phyloP scores from a whole-genome alignment of 2,888 invertebrate species.

The Thysanoteuthis rhombus region DNA sequence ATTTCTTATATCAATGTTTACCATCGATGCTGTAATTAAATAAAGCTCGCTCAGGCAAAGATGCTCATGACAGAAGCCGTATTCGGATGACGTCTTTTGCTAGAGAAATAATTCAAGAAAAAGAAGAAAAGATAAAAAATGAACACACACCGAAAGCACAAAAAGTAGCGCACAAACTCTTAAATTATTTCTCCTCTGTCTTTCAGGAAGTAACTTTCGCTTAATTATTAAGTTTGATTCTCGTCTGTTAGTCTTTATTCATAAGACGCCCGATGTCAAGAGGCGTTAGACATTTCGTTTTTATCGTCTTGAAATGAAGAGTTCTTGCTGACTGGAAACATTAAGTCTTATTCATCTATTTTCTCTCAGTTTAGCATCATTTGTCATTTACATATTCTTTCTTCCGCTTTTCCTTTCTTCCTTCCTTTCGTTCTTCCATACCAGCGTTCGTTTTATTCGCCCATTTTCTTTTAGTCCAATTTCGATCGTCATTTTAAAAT shows the following conservation, averaged over 20 bases:
- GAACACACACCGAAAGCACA: not conserved
- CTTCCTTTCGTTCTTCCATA: too few relatives aligned
- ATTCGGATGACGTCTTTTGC: not conserved
- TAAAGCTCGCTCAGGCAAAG: not conserved
- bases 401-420: not conserved
- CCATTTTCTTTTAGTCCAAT: too few relatives aligned
- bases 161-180: not conserved
- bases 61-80: not conserved
- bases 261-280: not conserved
- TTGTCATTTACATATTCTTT: too few relatives aligned
- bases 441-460: too few relatives aligned
- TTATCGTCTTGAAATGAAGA: not conserved
- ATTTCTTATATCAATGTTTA: not conserved
- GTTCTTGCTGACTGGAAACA: not conserved
- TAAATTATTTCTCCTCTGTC: not conserved
- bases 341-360: not conserved
- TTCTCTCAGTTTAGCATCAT: not conserved
- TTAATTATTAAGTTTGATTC: slow-evolving; percentile 15
- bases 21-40: not conserved
- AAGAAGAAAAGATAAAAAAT: not conserved
- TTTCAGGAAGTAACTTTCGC: not conserved
- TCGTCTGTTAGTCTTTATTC: not conserved
- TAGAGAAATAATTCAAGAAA: too few relatives aligned
- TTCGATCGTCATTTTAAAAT: too few relatives aligned
- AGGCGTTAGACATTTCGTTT: not conserved